Conservation (phyloP, 2,888 invertebrate genomes). For the Graphium colonna region DNA sequence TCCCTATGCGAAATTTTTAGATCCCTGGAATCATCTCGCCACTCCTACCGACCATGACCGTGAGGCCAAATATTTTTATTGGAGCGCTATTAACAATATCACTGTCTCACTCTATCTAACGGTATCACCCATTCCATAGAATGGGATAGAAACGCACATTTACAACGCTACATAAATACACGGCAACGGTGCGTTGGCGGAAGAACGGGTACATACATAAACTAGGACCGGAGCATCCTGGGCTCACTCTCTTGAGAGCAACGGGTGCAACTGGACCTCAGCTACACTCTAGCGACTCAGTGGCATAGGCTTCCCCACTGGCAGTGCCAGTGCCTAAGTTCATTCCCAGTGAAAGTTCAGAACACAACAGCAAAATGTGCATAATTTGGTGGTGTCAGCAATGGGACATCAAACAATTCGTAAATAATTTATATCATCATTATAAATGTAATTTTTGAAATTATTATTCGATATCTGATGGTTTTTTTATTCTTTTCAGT, state of each 20-base stretch:
- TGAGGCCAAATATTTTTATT: background rate
- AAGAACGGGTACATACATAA: background rate
- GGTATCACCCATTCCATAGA: background rate
- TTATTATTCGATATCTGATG: too few species aligned
- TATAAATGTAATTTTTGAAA: too few species aligned
- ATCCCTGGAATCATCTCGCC: background rate
- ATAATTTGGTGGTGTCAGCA: too few species aligned
- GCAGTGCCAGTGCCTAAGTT: too few species aligned
- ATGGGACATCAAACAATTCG: too few species aligned
- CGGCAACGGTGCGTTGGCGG: background rate
- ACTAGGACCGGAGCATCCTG: background rate
- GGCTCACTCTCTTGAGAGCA: background rate
- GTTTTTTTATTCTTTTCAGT: too few species aligned
- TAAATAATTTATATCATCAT: too few species aligned
- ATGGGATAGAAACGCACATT: background rate
- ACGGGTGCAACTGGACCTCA: background rate
- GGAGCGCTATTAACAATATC: background rate
- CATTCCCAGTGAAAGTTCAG: too few species aligned
- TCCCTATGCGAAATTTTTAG: background rate
- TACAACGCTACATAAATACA: background rate
- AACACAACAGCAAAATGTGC: too few species aligned
- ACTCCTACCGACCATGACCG: background rate
- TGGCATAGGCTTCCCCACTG: too few species aligned
- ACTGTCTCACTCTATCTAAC: constrained; percentile 10
- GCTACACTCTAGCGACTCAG: background rate